Percentiles rank a stretch among this genome's conserved stretches.
These are phyloP conservation scores for Enteromius viviparus DNA, from an alignment of 2,797 vertebrate genomes.

Conservation along the genomic window DNA sequence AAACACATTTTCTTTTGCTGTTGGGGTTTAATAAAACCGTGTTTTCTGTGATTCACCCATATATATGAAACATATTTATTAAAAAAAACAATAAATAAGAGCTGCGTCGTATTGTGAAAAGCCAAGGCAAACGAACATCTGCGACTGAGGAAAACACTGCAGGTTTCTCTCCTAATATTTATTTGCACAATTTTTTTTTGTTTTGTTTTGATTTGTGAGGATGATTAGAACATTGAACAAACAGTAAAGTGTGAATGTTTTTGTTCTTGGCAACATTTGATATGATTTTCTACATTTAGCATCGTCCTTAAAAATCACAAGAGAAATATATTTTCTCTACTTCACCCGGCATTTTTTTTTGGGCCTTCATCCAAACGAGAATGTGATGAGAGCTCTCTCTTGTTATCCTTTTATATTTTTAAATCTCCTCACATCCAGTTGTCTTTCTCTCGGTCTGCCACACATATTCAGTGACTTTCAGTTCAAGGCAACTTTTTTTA, in stretches of 20 bases:
- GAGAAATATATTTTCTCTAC: neutral
- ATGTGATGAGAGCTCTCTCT: neutral
- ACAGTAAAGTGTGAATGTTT: neutral
- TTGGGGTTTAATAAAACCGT: constrained; percentile 32
- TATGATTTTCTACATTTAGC: constrained; percentile 25
- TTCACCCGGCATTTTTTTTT: neutral
- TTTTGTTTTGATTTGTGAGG: constrained; percentile 45
- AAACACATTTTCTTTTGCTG: neutral
- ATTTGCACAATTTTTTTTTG: constrained; percentile 68
- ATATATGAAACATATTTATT: constrained; percentile 64
- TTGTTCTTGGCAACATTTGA: constrained; percentile 1
- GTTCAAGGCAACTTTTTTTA: constrained; percentile 50
- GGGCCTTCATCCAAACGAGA: neutral
- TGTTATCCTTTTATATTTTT: neutral
- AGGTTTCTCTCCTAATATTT: constrained; percentile 64
- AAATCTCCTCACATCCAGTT: neutral
- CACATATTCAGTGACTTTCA: constrained; percentile 47
- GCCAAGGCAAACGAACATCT: constrained; percentile 55
- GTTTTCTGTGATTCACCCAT: constrained; percentile 62
- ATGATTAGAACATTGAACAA: constrained; percentile 32
- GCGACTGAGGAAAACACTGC: constrained; percentile 45
- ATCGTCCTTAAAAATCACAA: neutral
- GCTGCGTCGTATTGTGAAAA: constrained; percentile 54
- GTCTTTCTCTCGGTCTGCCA: neutral
- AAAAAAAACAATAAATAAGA: constrained; percentile 52